Base-by-base conservation (phyloP, 1,140 invertebrate genomes). In the Aphelinus atriplicis region DNA sequence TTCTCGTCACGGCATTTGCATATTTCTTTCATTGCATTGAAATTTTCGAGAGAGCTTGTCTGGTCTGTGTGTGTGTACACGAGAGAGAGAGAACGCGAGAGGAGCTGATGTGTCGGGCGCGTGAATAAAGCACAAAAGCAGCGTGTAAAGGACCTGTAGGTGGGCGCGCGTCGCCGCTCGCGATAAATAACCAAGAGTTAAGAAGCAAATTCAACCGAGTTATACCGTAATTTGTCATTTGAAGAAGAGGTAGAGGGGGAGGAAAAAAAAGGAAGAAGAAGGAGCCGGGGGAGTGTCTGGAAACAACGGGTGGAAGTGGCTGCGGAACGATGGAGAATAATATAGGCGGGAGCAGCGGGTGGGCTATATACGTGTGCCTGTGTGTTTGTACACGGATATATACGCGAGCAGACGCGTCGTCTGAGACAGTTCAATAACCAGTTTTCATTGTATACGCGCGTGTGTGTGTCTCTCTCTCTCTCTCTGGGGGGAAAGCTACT, bases 351-450 rank as follows among this genome's bases (percentile, higher is more conserved):
- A 47, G 56, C 9, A 47, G 46, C 4, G 6, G 9, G 1, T 51
- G 3, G 67, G 45, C 5, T 4, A 43, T 60, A 50, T 51, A 60
- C 56, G 55, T 58, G 2, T 2, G 9, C 26, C 26, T 26, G 26
- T 26, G 26, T 26, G 26, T 26, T 26, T 26, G 26, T 26, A 26
- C 26, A 26, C 26, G 26, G 26, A 26, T 26, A 26, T 26, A 26
- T 26, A 26, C 26, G 5, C 53, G 53, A 5, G 53, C 53, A 5
- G 53, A 5, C 6, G 9, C 45, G 50, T 57, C 66, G 73, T 63
- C 61, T 60, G 73, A 75, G 67, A 75, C 73, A 70, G 73, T 75
- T 75, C 73, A 70, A 75, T 75, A 75, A 75, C 73, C 73, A 75
- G 73, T 75, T 75, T 75, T 75, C 72, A 75, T 75, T 75, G 73